Conservation (phyloP, 2,888 invertebrate species). For the Trachelus stipa region DNA sequence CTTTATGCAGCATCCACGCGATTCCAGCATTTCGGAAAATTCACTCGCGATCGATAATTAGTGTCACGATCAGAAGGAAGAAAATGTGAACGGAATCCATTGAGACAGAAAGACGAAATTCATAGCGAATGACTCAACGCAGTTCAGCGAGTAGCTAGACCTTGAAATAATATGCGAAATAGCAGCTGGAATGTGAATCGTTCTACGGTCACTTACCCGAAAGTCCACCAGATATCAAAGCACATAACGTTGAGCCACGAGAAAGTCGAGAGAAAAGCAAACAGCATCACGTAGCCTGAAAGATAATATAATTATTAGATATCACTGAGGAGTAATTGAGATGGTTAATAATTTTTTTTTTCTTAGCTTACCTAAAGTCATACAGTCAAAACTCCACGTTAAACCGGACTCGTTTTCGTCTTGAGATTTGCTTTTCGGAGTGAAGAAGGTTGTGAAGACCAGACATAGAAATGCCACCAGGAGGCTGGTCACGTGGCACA, state of each 20-base stretch:
- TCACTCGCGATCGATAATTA: background rate
- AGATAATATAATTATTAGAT: slow-evolving; percentile 37
- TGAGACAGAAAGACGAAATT: background rate
- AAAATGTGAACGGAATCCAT: background rate
- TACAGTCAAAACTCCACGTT: background rate
- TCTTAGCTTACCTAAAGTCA: background rate
- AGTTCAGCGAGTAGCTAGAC: background rate
- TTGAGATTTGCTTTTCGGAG: slow-evolving; percentile 18
- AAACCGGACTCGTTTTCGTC: slow-evolving; percentile 28
- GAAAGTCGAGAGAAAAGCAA: slow-evolving; percentile 78
- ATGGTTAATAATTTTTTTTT: background rate
- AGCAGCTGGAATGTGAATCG: background rate
- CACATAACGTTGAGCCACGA: slow-evolving; percentile 85
- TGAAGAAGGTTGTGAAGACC: slow-evolving; percentile 47
- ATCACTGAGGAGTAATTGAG: background rate
- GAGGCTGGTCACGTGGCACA: slow-evolving; percentile 77
- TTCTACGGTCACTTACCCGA: slow-evolving; percentile 73
- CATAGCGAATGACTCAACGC: background rate
- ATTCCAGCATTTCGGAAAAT: background rate
- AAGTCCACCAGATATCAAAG: slow-evolving; percentile 86
- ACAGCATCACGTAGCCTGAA: slow-evolving; percentile 77
- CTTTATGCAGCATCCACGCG: background rate
- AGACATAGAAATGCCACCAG: slow-evolving; percentile 75
- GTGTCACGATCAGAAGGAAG: background rate
- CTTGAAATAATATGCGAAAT: background rate